Evolutionary conservation across 1,140 invertebrate genomes (phyloP), one percentile per base, ranked within the genome.

Genomic region (Littorina saxatilis): DNA sequence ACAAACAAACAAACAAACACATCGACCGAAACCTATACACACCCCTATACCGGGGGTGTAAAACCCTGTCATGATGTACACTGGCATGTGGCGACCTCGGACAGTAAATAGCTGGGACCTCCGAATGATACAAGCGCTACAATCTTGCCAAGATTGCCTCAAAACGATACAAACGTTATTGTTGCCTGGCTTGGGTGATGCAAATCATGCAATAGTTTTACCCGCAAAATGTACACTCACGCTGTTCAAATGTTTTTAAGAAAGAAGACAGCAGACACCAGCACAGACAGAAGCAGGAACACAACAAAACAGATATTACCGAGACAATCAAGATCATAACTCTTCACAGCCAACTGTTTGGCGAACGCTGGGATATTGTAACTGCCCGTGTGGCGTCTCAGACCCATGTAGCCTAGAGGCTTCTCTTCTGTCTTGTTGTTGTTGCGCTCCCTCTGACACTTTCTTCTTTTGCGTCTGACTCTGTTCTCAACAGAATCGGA

Each of bases 251-350:
- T n/a, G 27, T 63, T 63, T 11, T 29, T 63, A 5, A 63, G 5
- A 63, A 63, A 63, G 58, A 63, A 63, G 27, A 63, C 5, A n/a
- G 11, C 17, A 7, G 58, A 63, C 20, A 63, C 58, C 11, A 63
- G 58, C 17, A 63, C 11, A 63, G 58, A 63, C 9, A 5, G 11
- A 9, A 63, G 58, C 20, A 63, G 11, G 27, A 63, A 63, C 11
- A 63, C 58, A 9, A 63, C 58, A n/a, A 63, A 63, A n/a, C 58
- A 63, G 58, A 63, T 63, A n/a, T 63, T 63, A 27, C n/a, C 58
- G 27, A 63, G 17, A n/a, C n/a, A n/a, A 63, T 7, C 27, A 7
- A n/a, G 5, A n/a, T 9, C 27, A 29, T 27, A 63, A 11, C 58
- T 20, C 11, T n/a, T 7, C 58, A 27, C 58, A 11, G n/a, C n/a